These are phyloP conservation scores for Tetragonisca angustula DNA, from an alignment of 2,888 invertebrate genomes.

Conservation along the genomic window DNA sequence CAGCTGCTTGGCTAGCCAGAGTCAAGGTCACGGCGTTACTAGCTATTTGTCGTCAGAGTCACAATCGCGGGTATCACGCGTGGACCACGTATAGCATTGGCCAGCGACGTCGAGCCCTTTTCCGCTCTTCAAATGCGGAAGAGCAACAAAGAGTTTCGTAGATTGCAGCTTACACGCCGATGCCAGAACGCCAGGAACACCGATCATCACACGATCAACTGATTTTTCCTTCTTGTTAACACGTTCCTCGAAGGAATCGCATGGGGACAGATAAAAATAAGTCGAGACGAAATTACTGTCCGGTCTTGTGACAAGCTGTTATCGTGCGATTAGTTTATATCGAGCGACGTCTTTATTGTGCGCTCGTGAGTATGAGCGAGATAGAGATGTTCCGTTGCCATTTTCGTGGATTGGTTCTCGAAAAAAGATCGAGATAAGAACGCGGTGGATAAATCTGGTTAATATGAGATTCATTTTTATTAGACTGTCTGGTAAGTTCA, in stretches of 20 bases:
- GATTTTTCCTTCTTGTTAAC: not conserved
- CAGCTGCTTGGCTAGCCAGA: constrained; percentile 81
- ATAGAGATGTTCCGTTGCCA: constrained; percentile 3
- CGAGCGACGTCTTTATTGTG: not conserved
- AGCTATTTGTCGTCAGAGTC: constrained; percentile 64
- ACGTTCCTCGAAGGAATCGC: not conserved
- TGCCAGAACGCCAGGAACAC: no score
- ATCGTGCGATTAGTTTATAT: constrained; percentile 8
- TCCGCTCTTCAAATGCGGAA: not conserved
- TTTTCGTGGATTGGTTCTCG: not conserved
- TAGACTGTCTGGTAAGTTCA: not conserved
- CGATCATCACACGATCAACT: not conserved
- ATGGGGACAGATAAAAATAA: constrained; percentile 41
- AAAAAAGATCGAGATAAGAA: not conserved
- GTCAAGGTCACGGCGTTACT: constrained; percentile 82
- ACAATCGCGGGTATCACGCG: constrained; percentile 56
- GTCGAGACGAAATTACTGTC: constrained; percentile 28
- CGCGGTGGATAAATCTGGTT: not conserved
- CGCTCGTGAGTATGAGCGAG: not conserved
- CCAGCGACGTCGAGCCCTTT: constrained; percentile 13
- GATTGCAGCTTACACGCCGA: not conserved
- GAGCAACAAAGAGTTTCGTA: not conserved
- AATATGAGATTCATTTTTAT: not conserved
- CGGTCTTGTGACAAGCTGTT: constrained; percentile 39
- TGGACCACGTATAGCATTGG: constrained; percentile 17